These are phyloP conservation scores for Lutjanus erythropterus DNA, from an alignment of 2,113 vertebrate genomes.

Conservation along the genomic window DNA sequence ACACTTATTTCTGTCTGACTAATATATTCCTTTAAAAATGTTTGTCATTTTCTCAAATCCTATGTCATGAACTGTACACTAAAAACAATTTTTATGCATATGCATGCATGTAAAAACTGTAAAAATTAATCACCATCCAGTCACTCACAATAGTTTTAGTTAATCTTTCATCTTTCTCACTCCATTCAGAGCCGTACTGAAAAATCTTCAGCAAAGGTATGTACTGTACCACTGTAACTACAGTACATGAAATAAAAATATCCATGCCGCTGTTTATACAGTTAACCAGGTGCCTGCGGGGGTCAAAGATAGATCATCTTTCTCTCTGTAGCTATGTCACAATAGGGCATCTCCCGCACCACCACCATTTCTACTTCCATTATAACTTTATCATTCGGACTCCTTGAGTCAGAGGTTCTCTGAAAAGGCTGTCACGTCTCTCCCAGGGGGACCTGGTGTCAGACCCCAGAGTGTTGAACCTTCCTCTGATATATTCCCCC, in stretches of 20 bases:
- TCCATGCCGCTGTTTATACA: constrained; percentile 52
- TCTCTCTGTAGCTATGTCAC: constrained; percentile 57
- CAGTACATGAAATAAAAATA: constrained; percentile 49
- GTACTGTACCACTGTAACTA: constrained; percentile 15
- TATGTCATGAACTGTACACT: neutral
- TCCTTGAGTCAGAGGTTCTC: constrained; percentile 81
- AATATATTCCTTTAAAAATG: constrained; percentile 7
- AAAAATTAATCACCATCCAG: neutral
- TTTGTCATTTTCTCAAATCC: too few relatives aligned
- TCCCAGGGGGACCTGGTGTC: constrained; percentile 78
- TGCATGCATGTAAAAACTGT: neutral
- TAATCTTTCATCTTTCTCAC: neutral
- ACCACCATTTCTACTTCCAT: constrained; percentile 75
- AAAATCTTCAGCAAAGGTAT: neutral
- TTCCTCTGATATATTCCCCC: constrained; percentile 85
- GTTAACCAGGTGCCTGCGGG: constrained; percentile 57
- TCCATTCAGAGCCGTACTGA: neutral
- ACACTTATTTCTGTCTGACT: neutral
- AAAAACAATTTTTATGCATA: neutral
- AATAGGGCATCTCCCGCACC: constrained; percentile 62
- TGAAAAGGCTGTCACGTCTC: constrained; percentile 77
- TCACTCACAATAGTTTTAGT: neutral
- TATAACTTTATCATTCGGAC: constrained; percentile 80
- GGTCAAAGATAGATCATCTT: constrained; percentile 71
- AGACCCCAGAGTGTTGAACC: constrained; percentile 83